phyloP scores from a whole-genome alignment of 2,888 invertebrate species.

The Plebejus argus region DNA sequence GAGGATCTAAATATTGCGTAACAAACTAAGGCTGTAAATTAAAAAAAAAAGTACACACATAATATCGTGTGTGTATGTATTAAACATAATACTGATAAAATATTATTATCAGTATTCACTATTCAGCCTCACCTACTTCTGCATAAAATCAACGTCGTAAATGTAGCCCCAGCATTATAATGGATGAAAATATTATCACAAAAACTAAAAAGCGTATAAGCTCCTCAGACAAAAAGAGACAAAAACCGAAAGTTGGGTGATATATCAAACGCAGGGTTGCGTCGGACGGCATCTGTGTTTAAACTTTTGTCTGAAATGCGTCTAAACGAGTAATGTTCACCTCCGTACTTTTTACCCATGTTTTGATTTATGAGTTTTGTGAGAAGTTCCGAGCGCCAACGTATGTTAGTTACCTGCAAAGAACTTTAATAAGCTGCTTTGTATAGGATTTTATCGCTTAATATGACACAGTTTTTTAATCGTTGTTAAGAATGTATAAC shows the following conservation, averaged over 20 bases:
- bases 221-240: conserved; percentile 31
- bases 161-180: not conserved
- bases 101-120: too few species aligned
- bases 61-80: too few species aligned
- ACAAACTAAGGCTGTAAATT: too few species aligned
- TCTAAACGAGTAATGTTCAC: conserved; percentile 19
- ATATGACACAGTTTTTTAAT: not conserved
- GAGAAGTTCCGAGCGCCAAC: not conserved
- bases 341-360: not conserved
- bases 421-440: not conserved
- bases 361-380: conserved; percentile 14
- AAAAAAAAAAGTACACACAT: too few species aligned
- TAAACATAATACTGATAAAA: too few species aligned
- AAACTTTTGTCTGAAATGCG: conserved; percentile 36
- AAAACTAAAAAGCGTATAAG: conserved; percentile 21
- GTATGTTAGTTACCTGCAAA: not conserved
- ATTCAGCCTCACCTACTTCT: too few species aligned
- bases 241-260: conserved; percentile 41
- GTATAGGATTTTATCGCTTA: not conserved
- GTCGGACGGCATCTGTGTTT: conserved; percentile 36
- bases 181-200: not conserved
- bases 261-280: conserved; percentile 43
- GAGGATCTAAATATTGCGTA: too few species aligned
- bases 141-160: too few species aligned
- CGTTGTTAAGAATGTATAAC: too few species aligned